Evolutionary conservation across 1,140 invertebrate genomes (phyloP).

Genomic region (Scaptomyza montana): DNA sequence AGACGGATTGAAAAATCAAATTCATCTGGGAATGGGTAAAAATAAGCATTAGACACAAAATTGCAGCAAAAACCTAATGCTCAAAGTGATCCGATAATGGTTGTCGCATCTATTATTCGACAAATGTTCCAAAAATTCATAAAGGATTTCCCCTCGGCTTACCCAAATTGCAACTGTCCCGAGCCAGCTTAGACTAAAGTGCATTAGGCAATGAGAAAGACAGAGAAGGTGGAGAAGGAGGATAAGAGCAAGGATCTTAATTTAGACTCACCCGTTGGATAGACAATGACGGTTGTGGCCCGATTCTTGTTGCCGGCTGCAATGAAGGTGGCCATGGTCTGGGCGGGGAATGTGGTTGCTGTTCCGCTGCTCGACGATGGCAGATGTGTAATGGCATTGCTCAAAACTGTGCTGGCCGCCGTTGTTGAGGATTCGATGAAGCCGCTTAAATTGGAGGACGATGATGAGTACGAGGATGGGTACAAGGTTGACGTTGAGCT

Average conservation of each 20-base stretch:
- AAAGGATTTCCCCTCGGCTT: too few species aligned
- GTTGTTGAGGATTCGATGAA: conserved; percentile 70
- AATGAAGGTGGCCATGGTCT: conserved; percentile 73
- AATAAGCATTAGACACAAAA: too few species aligned
- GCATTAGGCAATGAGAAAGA: background rate
- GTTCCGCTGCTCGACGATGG: conserved; percentile 39
- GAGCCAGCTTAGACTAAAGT: too few species aligned
- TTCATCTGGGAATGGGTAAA: too few species aligned
- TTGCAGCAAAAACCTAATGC: too few species aligned
- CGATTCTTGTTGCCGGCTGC: conserved; percentile 77
- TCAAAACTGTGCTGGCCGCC: conserved; percentile 54
- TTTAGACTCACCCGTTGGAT: conserved; percentile 76
- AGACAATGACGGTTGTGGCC: conserved; percentile 74
- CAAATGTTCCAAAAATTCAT: too few species aligned
- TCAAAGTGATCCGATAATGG: too few species aligned
- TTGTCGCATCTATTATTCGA: too few species aligned
- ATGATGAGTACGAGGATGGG: background rate
- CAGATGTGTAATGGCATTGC: conserved; percentile 46
- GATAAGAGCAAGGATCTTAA: too few species aligned
- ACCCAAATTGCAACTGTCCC: too few species aligned
- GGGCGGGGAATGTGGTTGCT: conserved; percentile 59
- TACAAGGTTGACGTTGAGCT: conserved; percentile 5
- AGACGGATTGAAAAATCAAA: too few species aligned
- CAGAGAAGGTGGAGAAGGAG: background rate
- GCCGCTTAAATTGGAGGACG: conserved; percentile 52